Evolutionary conservation across 2,888 invertebrate genomes (phyloP).

Genomic region (Latrodectus elegans): DNA sequence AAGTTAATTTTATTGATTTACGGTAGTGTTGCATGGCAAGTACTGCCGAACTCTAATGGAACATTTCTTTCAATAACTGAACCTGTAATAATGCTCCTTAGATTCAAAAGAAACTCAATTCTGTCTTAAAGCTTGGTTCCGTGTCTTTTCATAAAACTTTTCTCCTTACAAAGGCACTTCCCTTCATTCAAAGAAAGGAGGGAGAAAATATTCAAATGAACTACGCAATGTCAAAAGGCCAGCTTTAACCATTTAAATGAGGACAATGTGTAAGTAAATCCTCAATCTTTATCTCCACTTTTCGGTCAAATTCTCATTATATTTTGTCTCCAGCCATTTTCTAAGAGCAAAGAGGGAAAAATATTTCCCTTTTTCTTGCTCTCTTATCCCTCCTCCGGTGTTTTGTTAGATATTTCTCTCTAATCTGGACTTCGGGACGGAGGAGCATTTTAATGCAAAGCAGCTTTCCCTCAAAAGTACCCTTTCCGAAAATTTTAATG

Average conservation of each 20-base stretch:
- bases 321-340: slow-evolving; percentile 37
- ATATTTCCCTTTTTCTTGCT: slow-evolving; percentile 4
- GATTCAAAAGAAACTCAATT: neutral
- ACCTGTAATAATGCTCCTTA: neutral
- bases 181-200: slow-evolving; percentile 14
- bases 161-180: slow-evolving; percentile 3
- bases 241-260: slow-evolving; percentile 64
- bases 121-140: slow-evolving; percentile 13
- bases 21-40: too few species aligned
- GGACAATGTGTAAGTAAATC: slow-evolving; percentile 55
- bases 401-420: slow-evolving; percentile 47
- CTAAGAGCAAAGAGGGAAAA: slow-evolving; percentile 3
- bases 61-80: neutral
- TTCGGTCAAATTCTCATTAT: slow-evolving; percentile 54
- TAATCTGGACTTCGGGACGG: slow-evolving; percentile 23
- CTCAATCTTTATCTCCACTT: slow-evolving; percentile 17
- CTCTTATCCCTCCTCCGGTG: neutral
- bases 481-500: slow-evolving; percentile 47
- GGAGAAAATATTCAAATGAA: slow-evolving; percentile 59
- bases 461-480: slow-evolving; percentile 31
- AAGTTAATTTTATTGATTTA: too few species aligned
- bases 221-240: slow-evolving; percentile 52
- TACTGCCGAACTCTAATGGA: neutral
- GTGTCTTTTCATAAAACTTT: slow-evolving; percentile 29
- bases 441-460: slow-evolving; percentile 62